Conservation (phyloP, 2,888 invertebrate species). For the Arge pagana region DNA sequence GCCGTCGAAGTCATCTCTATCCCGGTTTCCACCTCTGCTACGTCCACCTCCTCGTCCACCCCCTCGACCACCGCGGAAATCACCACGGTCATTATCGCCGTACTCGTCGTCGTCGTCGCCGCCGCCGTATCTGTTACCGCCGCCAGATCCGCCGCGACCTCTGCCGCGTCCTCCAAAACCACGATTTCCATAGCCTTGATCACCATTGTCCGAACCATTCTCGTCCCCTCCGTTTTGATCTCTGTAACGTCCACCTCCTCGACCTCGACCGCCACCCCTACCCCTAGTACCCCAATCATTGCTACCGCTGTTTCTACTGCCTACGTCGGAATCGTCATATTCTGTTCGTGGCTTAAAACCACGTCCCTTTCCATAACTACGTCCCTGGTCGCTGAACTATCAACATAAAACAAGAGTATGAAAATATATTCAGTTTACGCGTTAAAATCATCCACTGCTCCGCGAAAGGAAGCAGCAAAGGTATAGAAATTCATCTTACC, state of each 20-base stretch:
- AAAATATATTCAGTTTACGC: too few species aligned
- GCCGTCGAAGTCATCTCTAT: slow-evolving; percentile 28
- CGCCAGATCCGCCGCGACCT: slow-evolving; percentile 17
- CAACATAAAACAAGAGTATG: too few species aligned
- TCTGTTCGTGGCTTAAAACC: slow-evolving; percentile 30
- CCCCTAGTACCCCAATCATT: slow-evolving; percentile 4
- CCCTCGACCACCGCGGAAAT: slow-evolving; percentile 27
- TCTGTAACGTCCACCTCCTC: slow-evolving; percentile 21
- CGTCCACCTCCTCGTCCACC: slow-evolving; percentile 30
- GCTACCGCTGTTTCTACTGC: slow-evolving; percentile 7
- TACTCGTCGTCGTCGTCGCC: slow-evolving; percentile 27
- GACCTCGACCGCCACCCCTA: slow-evolving; percentile 11
- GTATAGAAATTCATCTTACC: slow-evolving; percentile 26
- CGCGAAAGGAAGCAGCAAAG: too few species aligned
- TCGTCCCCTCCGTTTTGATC: slow-evolving; percentile 23
- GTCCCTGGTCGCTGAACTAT: slow-evolving; percentile 35
- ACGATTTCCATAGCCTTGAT: slow-evolving; percentile 24
- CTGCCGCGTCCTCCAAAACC: slow-evolving; percentile 23
- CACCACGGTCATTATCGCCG: slow-evolving; percentile 31
- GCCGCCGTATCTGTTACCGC: slow-evolving; percentile 17
- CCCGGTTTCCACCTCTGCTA: slow-evolving; percentile 32
- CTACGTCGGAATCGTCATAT: slow-evolving; percentile 22
- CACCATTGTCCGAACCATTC: slow-evolving; percentile 22
- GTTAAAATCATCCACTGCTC: too few species aligned
- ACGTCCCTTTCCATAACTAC: slow-evolving; percentile 42